phyloP scores from a whole-genome alignment of 2,113 vertebrate species.

The Neofelis nebulosa region DNA sequence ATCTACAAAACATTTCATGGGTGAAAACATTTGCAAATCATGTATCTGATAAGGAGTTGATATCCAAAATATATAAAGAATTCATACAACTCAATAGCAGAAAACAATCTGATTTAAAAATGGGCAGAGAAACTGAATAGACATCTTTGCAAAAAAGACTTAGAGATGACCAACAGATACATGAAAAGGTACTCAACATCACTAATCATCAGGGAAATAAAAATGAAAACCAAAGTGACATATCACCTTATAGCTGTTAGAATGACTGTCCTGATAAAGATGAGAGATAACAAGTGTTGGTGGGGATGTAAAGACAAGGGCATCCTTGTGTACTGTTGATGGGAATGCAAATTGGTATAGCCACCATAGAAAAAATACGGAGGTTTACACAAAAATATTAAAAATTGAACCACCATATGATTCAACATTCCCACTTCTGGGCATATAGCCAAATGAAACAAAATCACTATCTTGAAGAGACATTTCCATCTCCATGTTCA shows the following conservation, averaged over 20 bases:
- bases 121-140: not conserved
- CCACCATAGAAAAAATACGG: not conserved
- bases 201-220: not conserved
- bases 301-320: not conserved
- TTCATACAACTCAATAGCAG: not conserved
- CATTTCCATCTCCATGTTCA: not conserved
- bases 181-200: not conserved
- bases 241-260: not conserved
- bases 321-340: not conserved
- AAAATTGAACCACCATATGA: not conserved
- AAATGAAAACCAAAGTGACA: not conserved
- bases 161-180: too few relatives aligned
- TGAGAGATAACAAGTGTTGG: not conserved
- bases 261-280: not conserved
- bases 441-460: not conserved
- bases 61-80: not conserved
- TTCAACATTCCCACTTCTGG: not conserved
- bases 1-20: not conserved
- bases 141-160: not conserved
- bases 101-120: not conserved
- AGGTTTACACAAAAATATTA: not conserved
- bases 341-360: not conserved
- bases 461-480: not conserved
- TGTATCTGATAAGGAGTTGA: not conserved
- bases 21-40: not conserved